These are phyloP conservation scores for Microcebus murinus DNA, from an alignment of 2,113 vertebrate species.

Conservation along the genomic window DNA sequence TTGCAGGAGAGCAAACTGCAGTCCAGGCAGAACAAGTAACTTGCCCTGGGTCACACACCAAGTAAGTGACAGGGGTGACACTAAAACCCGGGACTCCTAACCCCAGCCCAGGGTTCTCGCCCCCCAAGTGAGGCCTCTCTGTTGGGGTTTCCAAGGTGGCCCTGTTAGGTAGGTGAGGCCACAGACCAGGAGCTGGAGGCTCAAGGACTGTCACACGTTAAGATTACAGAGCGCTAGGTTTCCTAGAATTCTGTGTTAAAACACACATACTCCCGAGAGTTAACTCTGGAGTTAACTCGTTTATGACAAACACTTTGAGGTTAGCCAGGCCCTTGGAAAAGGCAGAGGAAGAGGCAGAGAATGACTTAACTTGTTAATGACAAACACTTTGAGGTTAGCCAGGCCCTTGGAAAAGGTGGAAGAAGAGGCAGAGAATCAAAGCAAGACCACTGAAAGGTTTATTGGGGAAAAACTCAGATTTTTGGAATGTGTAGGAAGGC, in stretches of 20 bases:
- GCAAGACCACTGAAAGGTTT: rapidly evolving
- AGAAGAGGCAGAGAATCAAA: neutral
- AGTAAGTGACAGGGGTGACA: neutral
- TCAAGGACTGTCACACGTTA: neutral
- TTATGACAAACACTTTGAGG: neutral
- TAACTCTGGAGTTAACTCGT: neutral
- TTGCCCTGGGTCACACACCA: neutral
- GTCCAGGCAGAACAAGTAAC: neutral
- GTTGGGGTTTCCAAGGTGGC: neutral
- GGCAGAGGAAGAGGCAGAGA: neutral
- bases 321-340: neutral
- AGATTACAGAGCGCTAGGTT: neutral
- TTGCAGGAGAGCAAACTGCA: neutral
- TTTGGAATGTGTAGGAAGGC: neutral
- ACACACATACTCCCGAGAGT: neutral
- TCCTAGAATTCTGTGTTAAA: neutral
- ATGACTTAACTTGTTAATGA: no score
- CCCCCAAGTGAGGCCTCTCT: neutral
- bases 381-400: neutral
- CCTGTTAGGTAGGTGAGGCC: neutral
- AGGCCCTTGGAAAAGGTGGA: neutral
- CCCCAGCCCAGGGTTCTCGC: neutral
- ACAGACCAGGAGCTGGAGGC: neutral
- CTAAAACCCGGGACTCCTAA: neutral
- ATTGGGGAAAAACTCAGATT: neutral